A percentile compares a stretch with the other conserved stretches of the same genome.
phyloP scores from a whole-genome alignment of 1,140 invertebrate species.

The Atopsyche davidsoni region DNA sequence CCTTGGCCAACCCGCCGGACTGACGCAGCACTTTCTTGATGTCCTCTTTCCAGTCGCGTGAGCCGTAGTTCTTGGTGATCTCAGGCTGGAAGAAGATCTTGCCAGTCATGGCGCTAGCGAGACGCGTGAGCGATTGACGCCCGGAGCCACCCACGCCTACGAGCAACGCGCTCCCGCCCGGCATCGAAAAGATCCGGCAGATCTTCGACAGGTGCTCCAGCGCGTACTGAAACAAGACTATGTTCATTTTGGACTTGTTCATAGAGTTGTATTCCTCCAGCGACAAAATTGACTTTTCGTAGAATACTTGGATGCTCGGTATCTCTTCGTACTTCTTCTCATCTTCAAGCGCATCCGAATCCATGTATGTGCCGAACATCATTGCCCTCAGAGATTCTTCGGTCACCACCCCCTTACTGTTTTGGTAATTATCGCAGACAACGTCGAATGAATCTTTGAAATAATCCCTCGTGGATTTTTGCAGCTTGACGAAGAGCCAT shows the following conservation, averaged over 20 bases:
- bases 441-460: slow-evolving; percentile 69
- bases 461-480: slow-evolving; percentile 54
- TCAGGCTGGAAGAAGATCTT: slow-evolving; percentile 79
- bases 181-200: slow-evolving; percentile 77
- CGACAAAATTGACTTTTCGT: slow-evolving; percentile 57
- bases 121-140: slow-evolving; percentile 73
- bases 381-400: slow-evolving; percentile 67
- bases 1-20: slow-evolving; percentile 67
- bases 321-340: slow-evolving; percentile 84
- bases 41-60: slow-evolving; percentile 83
- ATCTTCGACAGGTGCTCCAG: slow-evolving; percentile 84
- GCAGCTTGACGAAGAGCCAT: slow-evolving; percentile 70
- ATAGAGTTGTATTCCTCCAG: slow-evolving; percentile 82
- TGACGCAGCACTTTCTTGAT: slow-evolving; percentile 77
- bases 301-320: slow-evolving; percentile 61
- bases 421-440: slow-evolving; percentile 53
- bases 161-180: slow-evolving; percentile 68
- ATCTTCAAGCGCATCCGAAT: slow-evolving; percentile 69
- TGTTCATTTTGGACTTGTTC: slow-evolving; percentile 83
- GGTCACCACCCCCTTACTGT: slow-evolving; percentile 51
- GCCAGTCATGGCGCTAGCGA: slow-evolving; percentile 69
- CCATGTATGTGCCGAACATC: slow-evolving; percentile 86
- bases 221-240: slow-evolving; percentile 85
- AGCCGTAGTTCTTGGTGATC: slow-evolving; percentile 77
- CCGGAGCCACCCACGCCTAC: slow-evolving; percentile 87